phyloP scores from a whole-genome alignment of 2,113 vertebrate genomes.

The Psephotus haematonotus region DNA sequence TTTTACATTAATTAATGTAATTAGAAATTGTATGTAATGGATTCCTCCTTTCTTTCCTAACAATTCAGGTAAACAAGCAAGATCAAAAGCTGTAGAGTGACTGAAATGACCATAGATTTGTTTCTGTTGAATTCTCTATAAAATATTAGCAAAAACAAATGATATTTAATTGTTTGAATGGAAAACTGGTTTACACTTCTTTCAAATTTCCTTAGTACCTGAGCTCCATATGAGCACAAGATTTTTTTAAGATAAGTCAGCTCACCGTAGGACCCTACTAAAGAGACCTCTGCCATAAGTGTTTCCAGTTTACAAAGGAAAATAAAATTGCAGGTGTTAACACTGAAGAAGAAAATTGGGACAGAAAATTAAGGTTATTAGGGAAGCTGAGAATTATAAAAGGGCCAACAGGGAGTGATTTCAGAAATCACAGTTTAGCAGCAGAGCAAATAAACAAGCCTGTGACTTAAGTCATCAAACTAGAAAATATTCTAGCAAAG shows the following conservation, averaged over 20 bases:
- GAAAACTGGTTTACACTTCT: neutral
- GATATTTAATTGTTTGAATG: neutral
- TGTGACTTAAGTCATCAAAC: neutral
- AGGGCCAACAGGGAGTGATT: slow-evolving; percentile 6
- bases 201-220: neutral
- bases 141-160: neutral
- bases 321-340: slow-evolving; percentile 21
- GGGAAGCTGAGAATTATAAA: slow-evolving; percentile 27
- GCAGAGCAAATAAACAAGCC: slow-evolving; percentile 36
- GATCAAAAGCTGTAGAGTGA: neutral
- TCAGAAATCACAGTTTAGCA: slow-evolving; percentile 38
- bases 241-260: neutral
- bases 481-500: neutral
- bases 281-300: neutral
- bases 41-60: neutral
- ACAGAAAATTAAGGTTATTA: slow-evolving; percentile 31
- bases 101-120: neutral
- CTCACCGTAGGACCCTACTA: neutral
- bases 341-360: neutral
- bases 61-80: neutral
- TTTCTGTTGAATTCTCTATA: neutral
- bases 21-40: neutral
- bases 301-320: neutral
- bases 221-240: neutral
- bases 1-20: neutral